Percentiles rank a stretch among this genome's conserved stretches.
Conservation (phyloP, 2,888 invertebrate genomes). For the Campoplex nolae region DNA sequence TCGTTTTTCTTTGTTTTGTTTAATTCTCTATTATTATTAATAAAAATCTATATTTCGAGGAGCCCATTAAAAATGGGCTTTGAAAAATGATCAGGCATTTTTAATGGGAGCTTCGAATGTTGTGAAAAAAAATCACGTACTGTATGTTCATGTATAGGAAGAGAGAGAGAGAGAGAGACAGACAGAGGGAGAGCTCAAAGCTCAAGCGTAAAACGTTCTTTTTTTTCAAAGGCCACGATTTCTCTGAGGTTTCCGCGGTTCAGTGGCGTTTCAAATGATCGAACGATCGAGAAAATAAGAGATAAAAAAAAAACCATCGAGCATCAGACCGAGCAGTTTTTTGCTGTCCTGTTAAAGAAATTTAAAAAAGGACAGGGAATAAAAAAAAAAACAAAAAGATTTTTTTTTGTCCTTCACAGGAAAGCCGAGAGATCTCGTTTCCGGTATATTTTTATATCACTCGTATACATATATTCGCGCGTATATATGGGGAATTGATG, state of each 20-base stretch:
- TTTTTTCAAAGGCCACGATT: constrained; percentile 15
- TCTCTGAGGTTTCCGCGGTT: constrained; percentile 47
- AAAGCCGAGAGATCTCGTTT: constrained; percentile 8
- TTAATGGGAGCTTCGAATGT: not conserved
- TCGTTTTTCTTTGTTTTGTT: no score
- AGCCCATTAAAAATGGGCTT: not conserved
- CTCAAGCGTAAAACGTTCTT: constrained; percentile 55
- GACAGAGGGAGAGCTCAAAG: constrained; percentile 32
- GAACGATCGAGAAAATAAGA: constrained; percentile 31
- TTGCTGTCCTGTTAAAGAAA: constrained; percentile 12
- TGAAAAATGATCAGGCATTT: not conserved
- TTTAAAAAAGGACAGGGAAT: constrained; percentile 4
- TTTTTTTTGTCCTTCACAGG: constrained; percentile 36
- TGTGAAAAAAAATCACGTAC: not conserved
- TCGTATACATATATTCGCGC: not conserved
- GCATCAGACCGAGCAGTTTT: constrained; percentile 31
- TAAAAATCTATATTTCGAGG: not conserved
- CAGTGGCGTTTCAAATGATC: constrained; percentile 56
- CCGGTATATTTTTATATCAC: no score
- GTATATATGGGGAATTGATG: constrained; percentile 26
- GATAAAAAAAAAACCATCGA: not conserved
- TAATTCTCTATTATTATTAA: no score
- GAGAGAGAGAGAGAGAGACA: no score
- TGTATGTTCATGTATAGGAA: constrained; percentile 5
- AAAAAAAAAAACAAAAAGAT: not conserved